Percentiles rank a stretch among this genome's conserved stretches.
phyloP scores from a whole-genome alignment of 2,888 invertebrate genomes.

The Aelia acuminata region DNA sequence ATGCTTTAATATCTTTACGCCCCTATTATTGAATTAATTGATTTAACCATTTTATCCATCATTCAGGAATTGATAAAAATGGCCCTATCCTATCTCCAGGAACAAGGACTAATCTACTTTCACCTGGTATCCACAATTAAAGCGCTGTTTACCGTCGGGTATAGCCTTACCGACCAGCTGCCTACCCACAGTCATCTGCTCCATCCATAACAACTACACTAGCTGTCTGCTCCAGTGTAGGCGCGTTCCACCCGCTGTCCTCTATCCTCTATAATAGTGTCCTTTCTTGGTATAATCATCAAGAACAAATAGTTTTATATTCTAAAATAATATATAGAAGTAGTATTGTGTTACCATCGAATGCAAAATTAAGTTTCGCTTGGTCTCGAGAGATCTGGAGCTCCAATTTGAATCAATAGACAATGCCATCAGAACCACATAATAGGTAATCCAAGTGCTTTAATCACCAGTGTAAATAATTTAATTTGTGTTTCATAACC shows the following conservation, averaged over 20 bases:
- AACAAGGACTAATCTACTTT: background rate
- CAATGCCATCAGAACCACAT: no score
- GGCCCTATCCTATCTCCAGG: no score
- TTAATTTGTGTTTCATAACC: no score
- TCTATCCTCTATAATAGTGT: background rate
- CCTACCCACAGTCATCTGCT: conserved; percentile 24
- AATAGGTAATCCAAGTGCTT: no score
- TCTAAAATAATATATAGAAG: no score
- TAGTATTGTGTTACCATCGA: no score
- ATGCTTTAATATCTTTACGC: background rate
- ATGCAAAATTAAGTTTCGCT: no score
- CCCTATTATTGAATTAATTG: background rate
- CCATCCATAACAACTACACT: background rate
- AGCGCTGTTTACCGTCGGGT: conserved; percentile 26
- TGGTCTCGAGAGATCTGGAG: no score
- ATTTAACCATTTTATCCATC: background rate
- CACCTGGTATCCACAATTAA: conserved; percentile 35
- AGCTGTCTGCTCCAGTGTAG: background rate
- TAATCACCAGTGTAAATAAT: no score
- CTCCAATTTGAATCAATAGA: no score
- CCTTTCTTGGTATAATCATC: no score
- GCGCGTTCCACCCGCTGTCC: background rate
- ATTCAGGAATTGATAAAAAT: background rate
- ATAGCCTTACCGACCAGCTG: conserved; percentile 39
- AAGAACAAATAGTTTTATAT: no score